Evolutionary conservation across 2,113 vertebrate species (phyloP).

Genomic region (Osmerus mordax): DNA sequence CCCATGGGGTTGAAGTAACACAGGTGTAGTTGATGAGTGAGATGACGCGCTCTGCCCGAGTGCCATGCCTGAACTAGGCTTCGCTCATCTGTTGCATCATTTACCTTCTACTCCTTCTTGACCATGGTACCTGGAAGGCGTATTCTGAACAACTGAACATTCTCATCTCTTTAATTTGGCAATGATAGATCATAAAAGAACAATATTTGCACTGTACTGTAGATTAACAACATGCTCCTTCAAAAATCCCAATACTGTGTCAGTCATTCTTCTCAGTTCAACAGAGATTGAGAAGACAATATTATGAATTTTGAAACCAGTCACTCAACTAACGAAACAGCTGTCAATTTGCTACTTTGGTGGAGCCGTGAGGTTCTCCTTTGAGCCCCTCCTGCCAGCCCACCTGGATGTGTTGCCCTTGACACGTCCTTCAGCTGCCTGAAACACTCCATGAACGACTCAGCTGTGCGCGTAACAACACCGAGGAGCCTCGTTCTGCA

Average conservation of each 20-base stretch:
- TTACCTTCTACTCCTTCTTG: too few relatives aligned
- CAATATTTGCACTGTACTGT: too few relatives aligned
- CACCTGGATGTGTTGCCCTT: constrained; percentile 72
- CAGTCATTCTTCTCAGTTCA: constrained; percentile 31
- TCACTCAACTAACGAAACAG: constrained; percentile 57
- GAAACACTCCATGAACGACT: constrained; percentile 55
- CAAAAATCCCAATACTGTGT: constrained; percentile 10
- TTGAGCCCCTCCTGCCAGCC: constrained; percentile 54
- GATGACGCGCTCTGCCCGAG: too few relatives aligned
- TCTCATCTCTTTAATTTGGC: too few relatives aligned
- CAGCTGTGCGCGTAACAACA: constrained; percentile 69
- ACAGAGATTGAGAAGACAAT: constrained; percentile 23
- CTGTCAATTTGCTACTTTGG: constrained; percentile 58
- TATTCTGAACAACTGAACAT: too few relatives aligned
- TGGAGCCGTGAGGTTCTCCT: constrained; percentile 52
- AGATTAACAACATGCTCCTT: background rate
- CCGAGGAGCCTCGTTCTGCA: constrained; percentile 57
- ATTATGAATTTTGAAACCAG: constrained; percentile 26
- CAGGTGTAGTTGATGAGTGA: too few relatives aligned
- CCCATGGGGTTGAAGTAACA: too few relatives aligned
- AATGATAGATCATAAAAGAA: too few relatives aligned
- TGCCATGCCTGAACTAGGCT: too few relatives aligned
- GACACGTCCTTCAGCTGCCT: constrained; percentile 59
- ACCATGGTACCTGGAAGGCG: too few relatives aligned
- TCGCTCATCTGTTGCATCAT: too few relatives aligned